Evolutionary conservation across 2,797 vertebrate genomes (phyloP).

Genomic region (Girardinus metallicus): DNA sequence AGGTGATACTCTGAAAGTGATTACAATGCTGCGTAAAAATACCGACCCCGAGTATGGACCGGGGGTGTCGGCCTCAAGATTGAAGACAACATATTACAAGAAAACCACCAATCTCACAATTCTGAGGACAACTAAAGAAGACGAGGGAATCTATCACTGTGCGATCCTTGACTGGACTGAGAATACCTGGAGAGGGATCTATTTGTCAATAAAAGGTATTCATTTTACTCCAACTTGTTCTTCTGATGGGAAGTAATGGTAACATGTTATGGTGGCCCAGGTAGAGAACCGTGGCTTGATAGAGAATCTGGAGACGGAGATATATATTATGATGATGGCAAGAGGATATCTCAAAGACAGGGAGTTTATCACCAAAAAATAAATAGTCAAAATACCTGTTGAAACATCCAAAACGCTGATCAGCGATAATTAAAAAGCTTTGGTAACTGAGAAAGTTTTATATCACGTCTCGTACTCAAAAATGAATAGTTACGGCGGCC

Average conservation of each 20-base stretch:
- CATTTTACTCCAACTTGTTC: neutral
- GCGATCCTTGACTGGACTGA: accelerated
- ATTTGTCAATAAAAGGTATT: conserved; percentile 33
- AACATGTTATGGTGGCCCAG: neutral
- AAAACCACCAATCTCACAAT: conserved; percentile 20
- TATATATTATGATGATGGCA: too few species aligned
- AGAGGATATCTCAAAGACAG: too few species aligned
- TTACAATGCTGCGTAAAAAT: neutral
- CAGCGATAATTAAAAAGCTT: neutral
- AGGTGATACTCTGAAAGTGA: neutral
- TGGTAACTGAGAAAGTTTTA: neutral
- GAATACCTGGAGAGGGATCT: neutral
- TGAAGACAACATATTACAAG: accelerated
- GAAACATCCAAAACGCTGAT: too few species aligned
- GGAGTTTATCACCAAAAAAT: too few species aligned
- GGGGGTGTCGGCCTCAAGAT: neutral
- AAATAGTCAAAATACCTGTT: too few species aligned
- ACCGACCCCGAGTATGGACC: accelerated
- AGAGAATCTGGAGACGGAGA: too few species aligned
- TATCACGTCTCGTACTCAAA: too few species aligned
- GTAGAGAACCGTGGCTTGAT: too few species aligned
- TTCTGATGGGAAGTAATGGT: neutral
- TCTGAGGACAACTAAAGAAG: neutral
- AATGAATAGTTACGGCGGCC: too few species aligned
- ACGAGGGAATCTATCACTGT: conserved; percentile 52